phyloP scores from a whole-genome alignment of 2,113 vertebrate species.

The Corvus moneduloides region DNA sequence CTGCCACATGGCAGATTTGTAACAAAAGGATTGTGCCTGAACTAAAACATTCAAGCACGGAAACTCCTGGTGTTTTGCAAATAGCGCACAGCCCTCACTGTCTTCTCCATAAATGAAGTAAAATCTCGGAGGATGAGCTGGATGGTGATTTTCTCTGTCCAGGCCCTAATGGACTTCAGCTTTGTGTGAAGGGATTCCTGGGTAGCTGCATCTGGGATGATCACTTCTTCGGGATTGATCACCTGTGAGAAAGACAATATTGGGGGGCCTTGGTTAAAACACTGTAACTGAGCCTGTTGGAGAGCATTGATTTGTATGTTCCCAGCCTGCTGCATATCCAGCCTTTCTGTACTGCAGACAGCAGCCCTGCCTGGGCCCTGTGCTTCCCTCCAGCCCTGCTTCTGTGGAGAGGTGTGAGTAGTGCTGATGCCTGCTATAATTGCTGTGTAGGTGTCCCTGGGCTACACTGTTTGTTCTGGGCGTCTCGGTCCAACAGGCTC shows the following conservation, averaged over 20 bases:
- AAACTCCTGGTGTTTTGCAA: slow-evolving; percentile 17
- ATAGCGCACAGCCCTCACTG: slow-evolving; percentile 61
- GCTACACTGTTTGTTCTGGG: neutral
- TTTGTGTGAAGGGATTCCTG: slow-evolving; percentile 33
- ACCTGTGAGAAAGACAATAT: slow-evolving; percentile 64
- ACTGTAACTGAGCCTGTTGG: neutral
- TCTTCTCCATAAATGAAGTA: slow-evolving; percentile 74
- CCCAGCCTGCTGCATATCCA: neutral
- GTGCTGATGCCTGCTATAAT: rapidly evolving
- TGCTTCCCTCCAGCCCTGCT: neutral
- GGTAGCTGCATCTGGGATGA: slow-evolving; percentile 5
- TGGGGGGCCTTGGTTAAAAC: neutral
- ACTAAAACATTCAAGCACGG: slow-evolving; percentile 50
- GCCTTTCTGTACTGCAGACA: neutral
- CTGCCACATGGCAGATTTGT: slow-evolving; percentile 63
- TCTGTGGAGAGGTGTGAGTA: neutral
- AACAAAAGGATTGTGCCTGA: slow-evolving; percentile 57
- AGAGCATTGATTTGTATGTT: neutral
- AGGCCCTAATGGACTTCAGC: slow-evolving; percentile 35
- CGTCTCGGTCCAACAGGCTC: rapidly evolving
- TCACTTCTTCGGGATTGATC: slow-evolving; percentile 27
- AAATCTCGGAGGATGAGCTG: slow-evolving; percentile 77
- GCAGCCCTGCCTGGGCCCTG: neutral
- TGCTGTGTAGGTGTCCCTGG: neutral
- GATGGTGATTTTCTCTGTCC: slow-evolving; percentile 67